Conservation (phyloP, 2,113 vertebrate genomes). For the Zeus faber region DNA sequence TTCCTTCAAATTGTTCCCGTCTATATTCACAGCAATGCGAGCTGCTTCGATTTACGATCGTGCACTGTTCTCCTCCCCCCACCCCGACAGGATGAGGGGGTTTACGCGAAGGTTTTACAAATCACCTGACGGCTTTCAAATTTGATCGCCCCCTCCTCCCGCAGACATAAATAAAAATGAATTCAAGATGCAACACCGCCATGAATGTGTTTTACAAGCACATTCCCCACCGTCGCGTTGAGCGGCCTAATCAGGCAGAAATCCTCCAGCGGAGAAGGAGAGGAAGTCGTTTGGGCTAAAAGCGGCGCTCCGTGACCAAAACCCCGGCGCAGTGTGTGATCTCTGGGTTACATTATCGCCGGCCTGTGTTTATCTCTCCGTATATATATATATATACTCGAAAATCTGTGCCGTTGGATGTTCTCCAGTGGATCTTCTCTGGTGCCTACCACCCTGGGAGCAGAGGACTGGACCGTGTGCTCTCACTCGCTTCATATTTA, state of each 20-base stretch:
- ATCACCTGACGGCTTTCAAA: conserved; percentile 29
- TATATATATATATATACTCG: too few relatives aligned
- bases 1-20: too few relatives aligned
- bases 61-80: not conserved
- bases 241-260: conserved; percentile 28
- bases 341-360: conserved; percentile 48
- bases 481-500: too few relatives aligned
- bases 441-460: too few relatives aligned
- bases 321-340: conserved; percentile 27
- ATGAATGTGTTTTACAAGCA: conserved; percentile 43
- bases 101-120: not conserved
- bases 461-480: too few relatives aligned
- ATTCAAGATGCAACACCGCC: conserved; percentile 28
- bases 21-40: conserved; percentile 3
- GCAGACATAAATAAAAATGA: conserved; percentile 27
- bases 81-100: not conserved
- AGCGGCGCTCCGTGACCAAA: conserved; percentile 36
- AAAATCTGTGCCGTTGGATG: too few relatives aligned
- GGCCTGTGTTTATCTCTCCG: conserved; percentile 52
- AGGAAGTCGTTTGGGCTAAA: conserved; percentile 32
- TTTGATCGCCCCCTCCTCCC: not conserved
- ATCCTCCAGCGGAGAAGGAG: conserved; percentile 20
- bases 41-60: not conserved
- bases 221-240: conserved; percentile 34
- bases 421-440: too few relatives aligned